Conservation (phyloP, 1,140 invertebrate genomes). For the Drosophila ironensis region DNA sequence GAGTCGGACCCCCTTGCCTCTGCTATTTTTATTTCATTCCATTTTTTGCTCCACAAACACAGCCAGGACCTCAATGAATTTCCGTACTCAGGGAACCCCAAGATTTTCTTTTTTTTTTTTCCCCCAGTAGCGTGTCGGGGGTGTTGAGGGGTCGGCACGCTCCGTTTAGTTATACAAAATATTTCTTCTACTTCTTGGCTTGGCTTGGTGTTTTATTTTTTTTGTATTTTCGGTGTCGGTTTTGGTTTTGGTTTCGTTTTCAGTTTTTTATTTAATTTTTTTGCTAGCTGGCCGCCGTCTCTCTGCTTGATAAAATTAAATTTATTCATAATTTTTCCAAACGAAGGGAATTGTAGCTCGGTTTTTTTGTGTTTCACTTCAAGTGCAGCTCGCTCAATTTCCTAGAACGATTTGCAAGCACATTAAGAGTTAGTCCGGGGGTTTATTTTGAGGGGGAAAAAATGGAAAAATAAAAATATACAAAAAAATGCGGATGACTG, state of each 20-base stretch:
- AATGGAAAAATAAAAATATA: not conserved
- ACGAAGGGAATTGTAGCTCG: slow-evolving; percentile 20
- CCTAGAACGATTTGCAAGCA: slow-evolving; percentile 67
- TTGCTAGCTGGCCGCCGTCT: not conserved
- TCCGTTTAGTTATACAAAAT: slow-evolving; percentile 44
- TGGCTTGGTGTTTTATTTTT: no score
- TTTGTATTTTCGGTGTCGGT: not conserved
- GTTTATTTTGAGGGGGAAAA: not conserved
- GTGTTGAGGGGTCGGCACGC: slow-evolving; percentile 8
- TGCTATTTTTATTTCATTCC: not conserved
- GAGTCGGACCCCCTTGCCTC: not conserved
- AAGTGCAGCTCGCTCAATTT: slow-evolving; percentile 72
- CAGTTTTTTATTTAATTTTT: not conserved
- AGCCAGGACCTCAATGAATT: slow-evolving; percentile 42
- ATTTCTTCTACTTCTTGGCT: slow-evolving; percentile 3
- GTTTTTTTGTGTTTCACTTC: slow-evolving; percentile 27
- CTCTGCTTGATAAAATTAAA: slow-evolving; percentile 43
- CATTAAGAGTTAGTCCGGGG: slow-evolving; percentile 25
- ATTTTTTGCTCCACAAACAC: not conserved
- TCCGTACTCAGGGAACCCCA: slow-evolving; percentile 12
- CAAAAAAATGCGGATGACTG: not conserved
- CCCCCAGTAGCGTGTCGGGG: not conserved
- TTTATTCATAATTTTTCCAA: slow-evolving; percentile 50
- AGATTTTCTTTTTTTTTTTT: not conserved
- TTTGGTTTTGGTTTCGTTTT: not conserved